A percentile compares a stretch with the other conserved stretches of the same genome.
These are phyloP conservation scores for Noturus placidus DNA, from an alignment of 2,113 vertebrate species.

Conservation along the genomic window DNA sequence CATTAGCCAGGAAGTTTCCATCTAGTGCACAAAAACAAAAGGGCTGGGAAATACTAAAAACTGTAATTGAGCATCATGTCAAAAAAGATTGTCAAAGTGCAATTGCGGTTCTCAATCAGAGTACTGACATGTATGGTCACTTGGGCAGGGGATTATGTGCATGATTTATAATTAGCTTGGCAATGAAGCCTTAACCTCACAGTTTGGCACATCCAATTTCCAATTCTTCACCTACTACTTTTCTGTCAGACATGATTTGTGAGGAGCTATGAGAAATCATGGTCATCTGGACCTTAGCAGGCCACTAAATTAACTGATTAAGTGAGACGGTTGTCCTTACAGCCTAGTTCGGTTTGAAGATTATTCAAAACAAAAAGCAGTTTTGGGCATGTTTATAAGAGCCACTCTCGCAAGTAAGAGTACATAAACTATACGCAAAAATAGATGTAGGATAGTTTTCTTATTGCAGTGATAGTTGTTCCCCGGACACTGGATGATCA, in stretches of 20 bases:
- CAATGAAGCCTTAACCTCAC: too few relatives aligned
- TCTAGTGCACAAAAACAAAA: background rate
- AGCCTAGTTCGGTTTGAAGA: too few relatives aligned
- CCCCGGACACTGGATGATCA: too few relatives aligned
- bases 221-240: background rate
- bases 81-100: background rate
- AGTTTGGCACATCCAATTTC: background rate
- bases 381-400: too few relatives aligned
- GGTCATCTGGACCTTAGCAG: background rate
- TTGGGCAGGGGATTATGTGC: background rate
- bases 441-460: too few relatives aligned
- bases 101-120: background rate
- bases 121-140: background rate
- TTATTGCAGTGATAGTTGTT: too few relatives aligned
- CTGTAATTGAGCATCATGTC: background rate
- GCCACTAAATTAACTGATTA: background rate
- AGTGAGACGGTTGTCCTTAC: too few relatives aligned
- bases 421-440: too few relatives aligned
- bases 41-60: background rate
- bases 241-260: background rate
- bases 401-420: too few relatives aligned
- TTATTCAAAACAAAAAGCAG: too few relatives aligned
- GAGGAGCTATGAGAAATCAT: background rate
- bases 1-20: too few relatives aligned
- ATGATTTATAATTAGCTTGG: background rate